Evolutionary conservation across 2,113 vertebrate genomes (phyloP).

Genomic region (Paedocypris sp.): DNA sequence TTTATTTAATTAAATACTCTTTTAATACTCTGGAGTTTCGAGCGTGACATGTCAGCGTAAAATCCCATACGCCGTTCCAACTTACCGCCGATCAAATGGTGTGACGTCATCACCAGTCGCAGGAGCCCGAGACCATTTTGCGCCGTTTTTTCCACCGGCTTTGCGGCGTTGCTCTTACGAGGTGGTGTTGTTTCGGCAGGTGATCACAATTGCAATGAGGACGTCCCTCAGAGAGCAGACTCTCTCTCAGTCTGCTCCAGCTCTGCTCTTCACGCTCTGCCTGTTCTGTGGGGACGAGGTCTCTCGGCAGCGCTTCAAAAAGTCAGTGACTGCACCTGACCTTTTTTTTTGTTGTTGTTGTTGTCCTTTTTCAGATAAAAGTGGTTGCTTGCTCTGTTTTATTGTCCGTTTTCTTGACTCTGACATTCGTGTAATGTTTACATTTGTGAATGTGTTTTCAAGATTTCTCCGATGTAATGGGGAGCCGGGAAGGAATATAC

Average conservation of each 20-base stretch:
- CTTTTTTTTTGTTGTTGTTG: neutral
- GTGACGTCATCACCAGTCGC: no score
- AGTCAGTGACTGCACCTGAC: constrained; percentile 50
- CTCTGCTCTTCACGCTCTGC: constrained; percentile 66
- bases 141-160: no score
- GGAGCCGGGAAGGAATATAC: constrained; percentile 50
- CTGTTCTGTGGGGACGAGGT: constrained; percentile 91
- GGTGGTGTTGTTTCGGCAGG: constrained; percentile 50
- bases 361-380: no score
- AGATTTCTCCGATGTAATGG: constrained; percentile 61
- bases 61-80: no score
- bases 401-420: no score
- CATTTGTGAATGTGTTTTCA: neutral
- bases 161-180: no score
- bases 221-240: constrained; percentile 53
- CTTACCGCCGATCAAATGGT: no score
- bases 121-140: no score
- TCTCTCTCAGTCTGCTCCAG: constrained; percentile 40
- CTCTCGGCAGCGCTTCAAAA: constrained; percentile 79
- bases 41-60: no score
- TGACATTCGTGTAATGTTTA: neutral
- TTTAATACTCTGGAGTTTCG: no score
- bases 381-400: no score
- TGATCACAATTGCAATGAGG: constrained; percentile 72
- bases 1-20: no score